phyloP scores from a whole-genome alignment of 2,113 vertebrate species.

The Suncus etruscus region DNA sequence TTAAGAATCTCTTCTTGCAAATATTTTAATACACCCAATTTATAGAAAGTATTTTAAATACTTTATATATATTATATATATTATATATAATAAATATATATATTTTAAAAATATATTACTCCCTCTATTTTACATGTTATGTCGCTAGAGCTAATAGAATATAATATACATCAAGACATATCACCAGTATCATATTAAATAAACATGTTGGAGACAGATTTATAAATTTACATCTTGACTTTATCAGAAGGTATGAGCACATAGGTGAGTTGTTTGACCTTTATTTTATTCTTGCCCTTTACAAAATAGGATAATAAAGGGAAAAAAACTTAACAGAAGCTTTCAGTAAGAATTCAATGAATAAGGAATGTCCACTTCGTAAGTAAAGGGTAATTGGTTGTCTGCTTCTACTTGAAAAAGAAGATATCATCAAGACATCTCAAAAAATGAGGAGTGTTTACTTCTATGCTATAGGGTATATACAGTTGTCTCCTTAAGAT shows the following conservation, averaged over 20 bases:
- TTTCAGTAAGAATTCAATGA: not conserved
- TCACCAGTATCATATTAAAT: too few species aligned
- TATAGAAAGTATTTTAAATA: not conserved
- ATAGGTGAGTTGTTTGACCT: not conserved
- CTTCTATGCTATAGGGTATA: not conserved
- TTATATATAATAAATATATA: conserved; percentile 2
- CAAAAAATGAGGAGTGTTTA: not conserved
- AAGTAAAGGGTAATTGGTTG: too few species aligned
- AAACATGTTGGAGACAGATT: too few species aligned
- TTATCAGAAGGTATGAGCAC: not conserved
- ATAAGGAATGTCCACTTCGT: not conserved
- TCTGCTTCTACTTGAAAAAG: too few species aligned
- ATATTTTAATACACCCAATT: not conserved
- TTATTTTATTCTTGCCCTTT: conserved; percentile 22
- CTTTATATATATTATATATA: too few species aligned
- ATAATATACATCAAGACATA: not conserved
- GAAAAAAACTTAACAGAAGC: not conserved
- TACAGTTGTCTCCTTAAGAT: not conserved
- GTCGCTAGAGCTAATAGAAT: not conserved
- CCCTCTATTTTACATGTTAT: not conserved
- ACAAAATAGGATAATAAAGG: not conserved
- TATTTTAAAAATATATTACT: not conserved
- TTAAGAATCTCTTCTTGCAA: conserved; percentile 1
- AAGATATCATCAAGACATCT: not conserved
- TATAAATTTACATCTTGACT: not conserved